Evolutionary conservation across 1,140 invertebrate species (phyloP), one percentile per base, ranked within the genome.

Genomic region (Antheraea pernyi): DNA sequence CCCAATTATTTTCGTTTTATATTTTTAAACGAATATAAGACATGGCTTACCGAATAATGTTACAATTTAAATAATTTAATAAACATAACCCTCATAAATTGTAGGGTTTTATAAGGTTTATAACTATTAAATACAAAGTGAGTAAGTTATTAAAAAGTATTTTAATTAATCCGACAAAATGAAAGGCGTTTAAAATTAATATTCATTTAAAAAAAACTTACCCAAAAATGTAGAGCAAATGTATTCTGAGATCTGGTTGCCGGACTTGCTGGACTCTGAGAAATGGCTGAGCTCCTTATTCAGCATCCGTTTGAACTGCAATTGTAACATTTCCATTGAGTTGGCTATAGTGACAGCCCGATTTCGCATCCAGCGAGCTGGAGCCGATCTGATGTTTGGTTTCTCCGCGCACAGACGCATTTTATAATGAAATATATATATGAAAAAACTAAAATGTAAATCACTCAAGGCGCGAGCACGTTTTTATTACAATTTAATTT

Each of bases 231-330:
- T 99, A 72, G 97, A 98, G 93, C 98, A 99, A 91, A 99, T 99
- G 93, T 99, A 99, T 91, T 99, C 98, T 42, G 98, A 99, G 84
- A 99, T 99, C 94, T 99, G 98, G 93, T 99, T 99, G 81, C 98
- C 99, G 71, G 98, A 99, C 94, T 98, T 99, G 91, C 98, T 99
- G 65, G 98, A 99, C 90, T 99, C 99, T 46, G 98, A 99, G 93
- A 99, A 99, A 92, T 99, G 98, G 88, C 97, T 99, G 79, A 99
- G 94, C 93, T 99, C 99, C 94, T 99, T 99, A 94, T 99, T 99
- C 86, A 99, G 95, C 98, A 99, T 99, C 91, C 98, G 96, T 93
- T 99, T 99, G 95, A 99, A 99, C 98, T 99, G 95, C 68, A 96
- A 94, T 80, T 81, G 86, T 84, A 92, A 90, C 67, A 91, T 73